These are phyloP conservation scores for Trichogramma dendrolimi DNA, from an alignment of 2,888 invertebrate genomes.

Conservation along the genomic window DNA sequence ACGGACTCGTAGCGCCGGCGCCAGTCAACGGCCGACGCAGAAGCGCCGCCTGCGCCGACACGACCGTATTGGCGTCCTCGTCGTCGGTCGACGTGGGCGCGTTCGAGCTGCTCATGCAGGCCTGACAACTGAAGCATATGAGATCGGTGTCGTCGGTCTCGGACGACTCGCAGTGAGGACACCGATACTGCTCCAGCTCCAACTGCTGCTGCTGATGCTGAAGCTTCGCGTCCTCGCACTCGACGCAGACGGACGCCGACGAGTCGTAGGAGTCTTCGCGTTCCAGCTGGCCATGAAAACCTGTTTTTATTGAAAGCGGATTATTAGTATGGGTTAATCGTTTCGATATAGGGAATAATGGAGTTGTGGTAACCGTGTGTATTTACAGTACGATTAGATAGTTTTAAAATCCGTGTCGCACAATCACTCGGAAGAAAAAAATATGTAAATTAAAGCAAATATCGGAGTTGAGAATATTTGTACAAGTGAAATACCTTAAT, in stretches of 20 bases:
- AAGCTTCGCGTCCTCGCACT: slow-evolving; percentile 32
- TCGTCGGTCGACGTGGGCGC: slow-evolving; percentile 20
- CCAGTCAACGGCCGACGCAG: slow-evolving; percentile 40
- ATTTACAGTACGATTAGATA: too few relatives aligned
- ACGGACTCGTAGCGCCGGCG: slow-evolving; percentile 43
- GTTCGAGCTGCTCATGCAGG: slow-evolving; percentile 39
- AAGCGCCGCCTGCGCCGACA: slow-evolving; percentile 17
- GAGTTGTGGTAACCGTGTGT: too few relatives aligned
- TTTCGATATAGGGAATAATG: too few relatives aligned
- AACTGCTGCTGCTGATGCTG: slow-evolving; percentile 6
- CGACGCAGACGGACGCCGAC: slow-evolving; percentile 36
- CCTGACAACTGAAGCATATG: slow-evolving; percentile 48
- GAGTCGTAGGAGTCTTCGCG: slow-evolving; percentile 32
- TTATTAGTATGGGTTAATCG: too few relatives aligned
- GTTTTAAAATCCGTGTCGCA: too few relatives aligned
- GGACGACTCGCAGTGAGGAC: slow-evolving; percentile 35
- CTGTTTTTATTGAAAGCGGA: neutral
- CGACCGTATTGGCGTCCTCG: slow-evolving; percentile 27
- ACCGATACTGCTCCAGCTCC: slow-evolving; percentile 20
- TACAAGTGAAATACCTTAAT: too few relatives aligned
- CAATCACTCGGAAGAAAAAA: too few relatives aligned
- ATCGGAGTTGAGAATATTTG: too few relatives aligned
- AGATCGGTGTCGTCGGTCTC: slow-evolving; percentile 42
- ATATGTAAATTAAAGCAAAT: too few relatives aligned
- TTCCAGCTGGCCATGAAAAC: slow-evolving; percentile 12